Base-by-base conservation (phyloP, 1,140 invertebrate genomes). In the Hylyphantes graminicola region DNA sequence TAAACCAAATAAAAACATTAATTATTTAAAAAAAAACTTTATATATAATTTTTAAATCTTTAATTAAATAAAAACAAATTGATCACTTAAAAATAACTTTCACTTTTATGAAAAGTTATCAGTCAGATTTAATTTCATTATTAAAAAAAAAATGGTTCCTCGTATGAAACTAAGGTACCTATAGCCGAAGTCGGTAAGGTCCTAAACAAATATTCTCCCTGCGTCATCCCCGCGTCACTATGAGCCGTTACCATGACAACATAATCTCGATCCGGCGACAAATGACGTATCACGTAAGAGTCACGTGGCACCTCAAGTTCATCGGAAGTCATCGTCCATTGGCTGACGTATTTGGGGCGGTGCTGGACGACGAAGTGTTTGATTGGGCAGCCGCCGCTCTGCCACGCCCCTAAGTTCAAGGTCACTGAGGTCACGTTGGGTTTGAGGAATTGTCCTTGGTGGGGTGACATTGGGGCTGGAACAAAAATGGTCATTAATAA, bases 251-350 rank as follows among this genome's bases (percentile, higher is more conserved):
- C 85, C 67, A 85, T 74, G 19, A 86, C 51, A 50, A 74, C 75
- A 65, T 86, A 86, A 57, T 86, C 85, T 51, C 85, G 68, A 10
- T 81, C 85, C 2, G 86, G 85, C 11, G 67, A 54, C 11, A 86
- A 54, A 65, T 86, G 70, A 35, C 80, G 55, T 7, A 86, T 54
- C 12, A 68, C 70, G 13, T 54, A 78, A 7, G 11, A 48, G 3
- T 79, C 80, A 5, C 70, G 48, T 5, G 72, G 85, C 68, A 73
- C 53, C 0, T 35, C 64, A 17, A 85, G 77, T 48, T 68, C 80
- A 86, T 89, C 86, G 88, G 17, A 73, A 51, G 97, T 95, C 89
- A 96, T 95, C 87, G 94, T 96, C 96, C 96, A 97, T 91, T 97
- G 95, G 84, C 87, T 91, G 91, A 86, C 89, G 88, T 88, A 91